Evolutionary conservation across 2,888 invertebrate species (phyloP).

Genomic region (Strigamia transsilvanica): DNA sequence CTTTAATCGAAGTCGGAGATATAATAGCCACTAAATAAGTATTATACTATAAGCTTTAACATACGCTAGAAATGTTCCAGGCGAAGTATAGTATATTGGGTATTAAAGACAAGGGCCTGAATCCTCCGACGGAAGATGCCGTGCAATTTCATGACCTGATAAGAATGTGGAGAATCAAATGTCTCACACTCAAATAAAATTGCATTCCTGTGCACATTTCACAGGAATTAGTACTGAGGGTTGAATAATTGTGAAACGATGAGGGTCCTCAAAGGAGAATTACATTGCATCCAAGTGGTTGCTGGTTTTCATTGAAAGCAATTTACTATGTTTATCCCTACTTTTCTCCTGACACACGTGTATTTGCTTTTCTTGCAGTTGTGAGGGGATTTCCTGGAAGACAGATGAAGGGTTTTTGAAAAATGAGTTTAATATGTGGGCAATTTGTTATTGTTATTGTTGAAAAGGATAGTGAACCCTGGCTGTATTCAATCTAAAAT

Average conservation of each 20-base stretch:
- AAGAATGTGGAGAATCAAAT: constrained; percentile 39
- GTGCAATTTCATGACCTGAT: background rate
- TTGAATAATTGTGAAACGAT: background rate
- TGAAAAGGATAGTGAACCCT: background rate
- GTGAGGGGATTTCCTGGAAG: background rate
- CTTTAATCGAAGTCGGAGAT: too few relatives aligned
- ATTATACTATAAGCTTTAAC: background rate
- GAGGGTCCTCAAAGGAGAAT: background rate
- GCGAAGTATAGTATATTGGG: background rate
- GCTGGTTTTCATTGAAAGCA: background rate
- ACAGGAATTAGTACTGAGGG: background rate
- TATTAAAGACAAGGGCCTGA: background rate
- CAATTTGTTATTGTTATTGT: background rate
- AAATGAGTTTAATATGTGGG: background rate
- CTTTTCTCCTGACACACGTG: background rate
- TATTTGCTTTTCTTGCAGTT: background rate
- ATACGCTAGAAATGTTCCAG: background rate
- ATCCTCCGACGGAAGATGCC: background rate
- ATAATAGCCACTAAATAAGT: too few relatives aligned
- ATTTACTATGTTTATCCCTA: constrained; percentile 1
- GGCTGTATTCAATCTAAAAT: too few relatives aligned
- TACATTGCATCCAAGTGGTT: background rate
- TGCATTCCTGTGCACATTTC: background rate
- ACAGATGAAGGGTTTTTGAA: background rate
- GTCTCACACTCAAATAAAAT: constrained; percentile 3